A percentile compares a stretch with the other conserved stretches of the same genome.
phyloP scores from a whole-genome alignment of 2,888 invertebrate species.

The Trachelus tabidus region DNA sequence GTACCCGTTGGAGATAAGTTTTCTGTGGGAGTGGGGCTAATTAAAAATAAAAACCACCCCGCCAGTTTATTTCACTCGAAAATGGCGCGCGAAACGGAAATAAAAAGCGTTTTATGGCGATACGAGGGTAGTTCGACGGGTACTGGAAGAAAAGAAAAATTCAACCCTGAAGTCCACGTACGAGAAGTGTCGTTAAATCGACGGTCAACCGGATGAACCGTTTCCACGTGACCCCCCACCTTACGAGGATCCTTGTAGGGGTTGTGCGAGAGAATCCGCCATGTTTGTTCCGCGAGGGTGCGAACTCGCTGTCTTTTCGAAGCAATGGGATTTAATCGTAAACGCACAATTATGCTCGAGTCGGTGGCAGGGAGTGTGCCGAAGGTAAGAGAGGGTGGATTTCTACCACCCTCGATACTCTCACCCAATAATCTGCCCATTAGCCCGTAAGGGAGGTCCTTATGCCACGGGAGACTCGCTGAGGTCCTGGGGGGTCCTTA shows the following conservation, averaged over 20 bases:
- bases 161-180: neutral
- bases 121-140: neutral
- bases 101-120: constrained; percentile 1
- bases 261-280: too few relatives aligned
- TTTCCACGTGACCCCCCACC: neutral
- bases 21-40: neutral
- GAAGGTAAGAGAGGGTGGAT: constrained; percentile 24
- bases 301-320: neutral
- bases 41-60: constrained; percentile 7
- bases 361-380: constrained; percentile 7
- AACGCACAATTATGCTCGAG: neutral
- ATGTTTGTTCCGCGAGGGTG: too few relatives aligned
- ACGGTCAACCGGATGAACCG: neutral
- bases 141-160: neutral
- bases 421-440: constrained; percentile 60
- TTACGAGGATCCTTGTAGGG: neutral
- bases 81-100: neutral
- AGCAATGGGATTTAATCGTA: neutral
- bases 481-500: constrained; percentile 59
- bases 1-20: neutral
- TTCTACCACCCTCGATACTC: constrained; percentile 32
- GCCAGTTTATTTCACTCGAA: neutral
- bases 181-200: constrained; percentile 3
- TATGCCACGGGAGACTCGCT: constrained; percentile 30
- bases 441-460: constrained; percentile 49